Percentiles rank a stretch among this genome's conserved stretches.
Conservation (phyloP, 2,113 vertebrate genomes). For the Nematolebias whitei region DNA sequence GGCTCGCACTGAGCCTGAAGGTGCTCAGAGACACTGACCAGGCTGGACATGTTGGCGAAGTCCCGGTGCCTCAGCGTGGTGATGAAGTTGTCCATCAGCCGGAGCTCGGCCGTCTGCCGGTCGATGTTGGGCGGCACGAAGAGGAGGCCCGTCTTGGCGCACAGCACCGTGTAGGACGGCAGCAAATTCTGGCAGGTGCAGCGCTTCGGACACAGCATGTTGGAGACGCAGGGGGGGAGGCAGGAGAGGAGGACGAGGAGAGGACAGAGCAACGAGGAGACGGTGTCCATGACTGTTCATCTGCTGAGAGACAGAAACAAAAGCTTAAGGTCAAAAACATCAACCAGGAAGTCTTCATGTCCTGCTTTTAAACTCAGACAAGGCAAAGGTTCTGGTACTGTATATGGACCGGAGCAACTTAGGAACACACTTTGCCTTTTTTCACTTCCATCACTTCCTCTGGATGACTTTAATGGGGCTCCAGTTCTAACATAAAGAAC, state of each 20-base stretch:
- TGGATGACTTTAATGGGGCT: too few relatives aligned
- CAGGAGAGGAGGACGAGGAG: constrained; percentile 43
- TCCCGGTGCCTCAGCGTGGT: constrained; percentile 83
- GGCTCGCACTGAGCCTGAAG: not conserved
- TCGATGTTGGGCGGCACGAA: constrained; percentile 85
- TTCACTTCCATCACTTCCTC: too few relatives aligned
- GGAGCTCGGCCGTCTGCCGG: constrained; percentile 83
- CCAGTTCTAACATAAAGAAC: too few relatives aligned
- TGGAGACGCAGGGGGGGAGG: constrained; percentile 55
- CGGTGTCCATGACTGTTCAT: constrained; percentile 40
- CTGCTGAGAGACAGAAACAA: constrained; percentile 27
- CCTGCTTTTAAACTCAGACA: too few relatives aligned
- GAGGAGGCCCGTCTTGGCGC: constrained; percentile 85
- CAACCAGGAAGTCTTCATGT: not conserved
- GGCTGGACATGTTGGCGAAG: constrained; percentile 87
- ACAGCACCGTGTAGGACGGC: constrained; percentile 85
- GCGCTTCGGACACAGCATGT: constrained; percentile 84
- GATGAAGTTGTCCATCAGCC: constrained; percentile 88
- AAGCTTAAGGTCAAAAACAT: not conserved
- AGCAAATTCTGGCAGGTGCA: constrained; percentile 86
- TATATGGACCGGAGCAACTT: too few relatives aligned
- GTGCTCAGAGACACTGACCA: constrained; percentile 53
- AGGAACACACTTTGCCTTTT: too few relatives aligned
- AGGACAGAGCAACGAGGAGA: constrained; percentile 28
- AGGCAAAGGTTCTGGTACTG: too few relatives aligned